Evolutionary conservation across 1,140 invertebrate genomes (phyloP).

Genomic region (Venturia canescens): DNA sequence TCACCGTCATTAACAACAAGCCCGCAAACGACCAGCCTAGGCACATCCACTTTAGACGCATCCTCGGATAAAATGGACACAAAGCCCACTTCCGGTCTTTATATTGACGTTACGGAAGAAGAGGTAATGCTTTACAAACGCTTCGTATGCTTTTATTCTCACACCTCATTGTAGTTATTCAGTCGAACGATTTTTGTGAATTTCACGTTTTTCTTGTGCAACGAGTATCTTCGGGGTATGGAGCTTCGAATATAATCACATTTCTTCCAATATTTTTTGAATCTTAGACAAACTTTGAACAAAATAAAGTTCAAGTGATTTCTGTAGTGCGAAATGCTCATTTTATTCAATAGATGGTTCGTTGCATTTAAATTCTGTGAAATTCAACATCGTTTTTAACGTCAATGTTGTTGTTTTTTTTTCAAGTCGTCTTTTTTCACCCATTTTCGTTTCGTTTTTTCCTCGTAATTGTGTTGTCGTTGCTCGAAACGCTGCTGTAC

Average conservation of each 20-base stretch:
- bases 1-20: neutral
- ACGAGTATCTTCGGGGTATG: no score
- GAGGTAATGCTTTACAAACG: slow-evolving; percentile 37
- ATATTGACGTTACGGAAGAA: slow-evolving; percentile 37
- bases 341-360: no score
- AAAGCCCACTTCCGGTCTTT: slow-evolving; percentile 36
- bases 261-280: no score
- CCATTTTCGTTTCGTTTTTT: neutral
- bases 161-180: slow-evolving; percentile 30
- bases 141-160: slow-evolving; percentile 34
- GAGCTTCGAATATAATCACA: no score
- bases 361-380: no score
- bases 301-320: no score
- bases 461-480: neutral
- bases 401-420: no score
- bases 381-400: no score
- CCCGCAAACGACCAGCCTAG: slow-evolving; percentile 11
- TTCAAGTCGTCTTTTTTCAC: neutral
- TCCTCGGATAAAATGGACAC: slow-evolving; percentile 27
- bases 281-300: no score
- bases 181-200: neutral
- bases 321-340: no score
- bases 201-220: neutral
- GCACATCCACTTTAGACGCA: neutral
- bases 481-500: slow-evolving; percentile 21